phyloP scores from a whole-genome alignment of 2,888 invertebrate genomes.

The Polymixis flavicincta region DNA sequence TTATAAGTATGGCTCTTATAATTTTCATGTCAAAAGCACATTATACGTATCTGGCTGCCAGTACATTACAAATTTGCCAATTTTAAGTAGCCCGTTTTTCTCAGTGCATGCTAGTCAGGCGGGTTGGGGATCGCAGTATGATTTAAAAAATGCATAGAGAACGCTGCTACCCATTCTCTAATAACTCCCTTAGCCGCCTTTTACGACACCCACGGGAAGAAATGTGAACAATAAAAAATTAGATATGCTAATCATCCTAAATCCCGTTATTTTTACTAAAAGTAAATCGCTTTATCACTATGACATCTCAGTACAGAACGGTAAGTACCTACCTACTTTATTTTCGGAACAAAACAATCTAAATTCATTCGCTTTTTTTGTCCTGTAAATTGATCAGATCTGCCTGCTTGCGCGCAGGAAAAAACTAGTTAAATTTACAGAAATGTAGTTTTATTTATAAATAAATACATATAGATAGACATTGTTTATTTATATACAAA shows the following conservation, averaged over 20 bases:
- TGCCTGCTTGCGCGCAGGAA: conserved; percentile 5
- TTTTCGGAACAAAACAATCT: conserved; percentile 37
- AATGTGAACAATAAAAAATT: too few relatives aligned
- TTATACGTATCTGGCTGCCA: too few relatives aligned
- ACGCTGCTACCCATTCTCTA: too few relatives aligned
- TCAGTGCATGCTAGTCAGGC: too few relatives aligned
- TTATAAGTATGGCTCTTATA: too few relatives aligned
- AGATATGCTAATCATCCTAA: background rate
- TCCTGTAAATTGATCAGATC: conserved; percentile 13
- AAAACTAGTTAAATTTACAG: conserved; percentile 50
- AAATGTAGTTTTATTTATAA: conserved; percentile 28
- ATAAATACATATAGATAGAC: conserved; percentile 28
- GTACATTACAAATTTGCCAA: too few relatives aligned
- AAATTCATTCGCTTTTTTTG: conserved; percentile 49
- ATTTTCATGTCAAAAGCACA: too few relatives aligned
- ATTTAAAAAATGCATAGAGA: too few relatives aligned
- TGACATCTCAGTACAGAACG: background rate
- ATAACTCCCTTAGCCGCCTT: too few relatives aligned
- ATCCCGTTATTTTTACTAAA: conserved; percentile 12
- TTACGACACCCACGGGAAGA: too few relatives aligned
- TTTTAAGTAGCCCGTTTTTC: too few relatives aligned
- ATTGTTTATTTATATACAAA: conserved; percentile 53
- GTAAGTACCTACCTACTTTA: conserved; percentile 28
- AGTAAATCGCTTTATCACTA: conserved; percentile 5
- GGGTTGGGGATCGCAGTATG: too few relatives aligned